Evolutionary conservation across 2,797 vertebrate genomes (phyloP), one percentile per base, ranked within the genome.

Genomic region (Macropodus opercularis): DNA sequence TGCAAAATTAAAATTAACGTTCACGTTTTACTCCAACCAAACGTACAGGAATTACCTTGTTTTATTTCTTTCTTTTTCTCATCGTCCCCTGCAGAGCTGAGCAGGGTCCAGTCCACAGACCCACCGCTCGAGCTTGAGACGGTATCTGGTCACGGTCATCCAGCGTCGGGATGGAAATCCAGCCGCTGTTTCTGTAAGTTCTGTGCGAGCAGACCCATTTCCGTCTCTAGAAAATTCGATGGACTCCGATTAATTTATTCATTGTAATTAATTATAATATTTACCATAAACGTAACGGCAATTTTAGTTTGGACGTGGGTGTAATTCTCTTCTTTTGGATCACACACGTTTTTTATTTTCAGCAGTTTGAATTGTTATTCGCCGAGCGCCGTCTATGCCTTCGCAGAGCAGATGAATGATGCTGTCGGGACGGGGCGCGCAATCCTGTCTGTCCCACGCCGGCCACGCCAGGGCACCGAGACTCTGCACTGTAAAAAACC

Each of bases 371-470:
- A 3, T 23, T 58, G 60, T 38, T 48, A 34, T 60, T 29, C 31
- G 14, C 38, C 27, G 63, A 51, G 46, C 52, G 43, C 32, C 29
- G 49, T 47, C 9, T 62, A 63, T 53, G 67, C 58, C 17, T 76
- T 17, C 68, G 44, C 63, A 64, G 63, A 87, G 86, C 81, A 87
- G 78, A 81, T 83, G 71, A 87, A 79, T 76, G 84, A 69, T 77
- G 80, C 75, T 86, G 82, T 87, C 86, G 72, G 85, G 83, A 90
- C 76, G 81, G 84, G 87, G 85, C 85, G 87, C 90, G 83, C 83
- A 77, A 63, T 72, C 66, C 84, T 73, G 65, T 84, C 72, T 53
- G 63, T 83, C 72, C 79, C 64, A 44, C 3, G 48, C 59, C 64
- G 77, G 19, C 63, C 71, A 52, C 36, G 26, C 46, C 60, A 48